Base-by-base conservation (phyloP, 1,140 invertebrate genomes). In the Orius insidiosus region DNA sequence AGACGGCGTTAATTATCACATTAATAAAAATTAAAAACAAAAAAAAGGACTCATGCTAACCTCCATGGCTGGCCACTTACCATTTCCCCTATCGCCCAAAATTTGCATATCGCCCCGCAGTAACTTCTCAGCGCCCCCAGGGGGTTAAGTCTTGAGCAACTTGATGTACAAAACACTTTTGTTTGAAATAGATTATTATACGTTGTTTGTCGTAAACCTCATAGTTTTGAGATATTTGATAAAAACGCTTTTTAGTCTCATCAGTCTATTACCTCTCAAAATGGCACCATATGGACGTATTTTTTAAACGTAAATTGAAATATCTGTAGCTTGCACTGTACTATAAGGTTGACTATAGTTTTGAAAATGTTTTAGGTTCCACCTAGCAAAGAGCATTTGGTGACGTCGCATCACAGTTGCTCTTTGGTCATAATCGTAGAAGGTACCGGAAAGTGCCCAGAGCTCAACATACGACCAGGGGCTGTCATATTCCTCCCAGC, bases 381-480 rank as follows among this genome's bases (percentile, higher is more conserved):
- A 31, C 19, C 19, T 5, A 30, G n/a, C 18, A n/a, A 43, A 32
- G 31, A 18, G 3, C 31, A 43, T 15, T 3, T 31, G 3, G 19
- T 43, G 18, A 18, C 41, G 5, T n/a, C n/a, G 5, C 41, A 43
- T 6, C 41, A 24, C 5, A 14, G n/a, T 30, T 43, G 41, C 24
- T 43, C 41, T 3, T 3, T 43, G 5, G n/a, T 43, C 19, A 43
- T 43, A 31, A 30, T 43, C 41, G 16, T 43, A 8, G 41, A 43
- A 43, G 41, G 41, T 30, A 43, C 24, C 24, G 41, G 41, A 7
- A 30, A 43, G 5, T 43, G 18, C 5, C 8, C 11, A 15, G 7
- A 31, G 2, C 11, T 43, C 8, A 43, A 16, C 24, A 30, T 43
- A 5, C 18, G 31, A 15, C 41, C 41, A 30, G 41, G 41, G 8